phyloP scores from a whole-genome alignment of 2,888 invertebrate species.

The Cheilosia vernalis region DNA sequence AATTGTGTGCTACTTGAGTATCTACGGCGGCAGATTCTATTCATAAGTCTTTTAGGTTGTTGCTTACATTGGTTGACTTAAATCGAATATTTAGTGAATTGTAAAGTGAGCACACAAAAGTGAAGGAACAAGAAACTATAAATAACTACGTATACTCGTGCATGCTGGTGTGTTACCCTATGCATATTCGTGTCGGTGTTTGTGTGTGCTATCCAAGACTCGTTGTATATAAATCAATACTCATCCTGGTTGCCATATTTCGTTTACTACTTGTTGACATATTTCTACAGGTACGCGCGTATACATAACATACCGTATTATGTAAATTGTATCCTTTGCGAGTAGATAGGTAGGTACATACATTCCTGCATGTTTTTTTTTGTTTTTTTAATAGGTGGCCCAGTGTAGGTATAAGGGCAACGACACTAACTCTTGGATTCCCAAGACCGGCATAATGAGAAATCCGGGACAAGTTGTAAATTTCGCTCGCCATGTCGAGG shows the following conservation, averaged over 20 bases:
- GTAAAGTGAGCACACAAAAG: conserved; percentile 55
- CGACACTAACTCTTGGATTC: conserved; percentile 52
- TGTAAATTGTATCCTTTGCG: conserved; percentile 50
- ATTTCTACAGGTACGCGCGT: conserved; percentile 49
- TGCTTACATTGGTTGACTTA: neutral
- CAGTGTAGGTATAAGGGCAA: conserved; percentile 48
- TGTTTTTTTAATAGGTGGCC: conserved; percentile 10
- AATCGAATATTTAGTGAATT: conserved; percentile 52
- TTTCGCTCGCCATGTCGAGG: conserved; percentile 1
- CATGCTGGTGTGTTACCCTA: neutral
- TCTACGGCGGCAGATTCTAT: neutral
- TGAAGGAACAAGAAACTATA: conserved; percentile 56
- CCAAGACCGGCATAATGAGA: conserved; percentile 35
- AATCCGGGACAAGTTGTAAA: conserved; percentile 31
- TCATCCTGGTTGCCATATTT: conserved; percentile 32
- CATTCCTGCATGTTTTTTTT: conserved; percentile 29
- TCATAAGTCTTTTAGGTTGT: neutral
- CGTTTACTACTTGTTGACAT: conserved; percentile 69
- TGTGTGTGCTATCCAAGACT: conserved; percentile 15
- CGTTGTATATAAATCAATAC: conserved; percentile 43
- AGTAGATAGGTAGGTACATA: conserved; percentile 1
- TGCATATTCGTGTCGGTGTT: neutral
- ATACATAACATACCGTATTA: conserved; percentile 2
- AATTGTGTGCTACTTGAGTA: conserved; percentile 7
- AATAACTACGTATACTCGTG: conserved; percentile 23